Evolutionary conservation across 2,888 invertebrate species (phyloP).

Genomic region (Deilephila porcellus): DNA sequence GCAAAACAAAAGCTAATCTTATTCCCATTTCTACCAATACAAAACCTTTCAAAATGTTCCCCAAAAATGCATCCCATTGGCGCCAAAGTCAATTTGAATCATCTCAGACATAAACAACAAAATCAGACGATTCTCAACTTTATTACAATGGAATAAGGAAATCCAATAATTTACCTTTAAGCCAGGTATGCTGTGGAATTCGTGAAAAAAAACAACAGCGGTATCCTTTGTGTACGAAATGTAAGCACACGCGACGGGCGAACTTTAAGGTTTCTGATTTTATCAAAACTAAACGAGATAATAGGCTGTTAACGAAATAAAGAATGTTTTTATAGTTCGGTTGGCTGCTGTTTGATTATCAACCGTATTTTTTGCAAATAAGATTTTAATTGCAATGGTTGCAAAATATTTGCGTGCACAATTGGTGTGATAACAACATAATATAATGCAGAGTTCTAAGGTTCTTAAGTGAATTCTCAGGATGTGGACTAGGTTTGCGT

Average conservation of each 20-base stretch:
- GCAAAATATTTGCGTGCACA: neutral
- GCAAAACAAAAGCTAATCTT: neutral
- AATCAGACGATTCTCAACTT: slow-evolving; percentile 52
- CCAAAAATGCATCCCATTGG: slow-evolving; percentile 34
- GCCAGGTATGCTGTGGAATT: slow-evolving; percentile 72
- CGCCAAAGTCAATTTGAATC: slow-evolving; percentile 45
- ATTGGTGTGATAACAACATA: too few relatives aligned
- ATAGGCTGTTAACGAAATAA: slow-evolving; percentile 59
- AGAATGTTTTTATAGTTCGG: neutral
- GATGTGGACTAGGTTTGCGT: too few relatives aligned
- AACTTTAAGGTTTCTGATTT: slow-evolving; percentile 73
- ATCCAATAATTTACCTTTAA: slow-evolving; percentile 48
- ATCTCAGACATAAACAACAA: slow-evolving; percentile 36
- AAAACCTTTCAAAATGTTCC: neutral
- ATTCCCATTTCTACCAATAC: neutral
- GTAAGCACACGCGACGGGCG: slow-evolving; percentile 67
- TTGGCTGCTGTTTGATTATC: neutral
- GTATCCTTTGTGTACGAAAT: slow-evolving; percentile 72
- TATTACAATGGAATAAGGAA: slow-evolving; percentile 34
- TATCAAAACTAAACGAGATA: slow-evolving; percentile 53
- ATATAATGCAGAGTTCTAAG: too few relatives aligned
- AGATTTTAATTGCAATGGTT: neutral
- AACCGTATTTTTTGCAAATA: neutral
- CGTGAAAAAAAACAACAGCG: slow-evolving; percentile 70
- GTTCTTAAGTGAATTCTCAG: too few relatives aligned